A percentile compares a stretch with the other conserved stretches of the same genome.
Conservation (phyloP, 2,888 invertebrate species). For the Eilema griseolum region DNA sequence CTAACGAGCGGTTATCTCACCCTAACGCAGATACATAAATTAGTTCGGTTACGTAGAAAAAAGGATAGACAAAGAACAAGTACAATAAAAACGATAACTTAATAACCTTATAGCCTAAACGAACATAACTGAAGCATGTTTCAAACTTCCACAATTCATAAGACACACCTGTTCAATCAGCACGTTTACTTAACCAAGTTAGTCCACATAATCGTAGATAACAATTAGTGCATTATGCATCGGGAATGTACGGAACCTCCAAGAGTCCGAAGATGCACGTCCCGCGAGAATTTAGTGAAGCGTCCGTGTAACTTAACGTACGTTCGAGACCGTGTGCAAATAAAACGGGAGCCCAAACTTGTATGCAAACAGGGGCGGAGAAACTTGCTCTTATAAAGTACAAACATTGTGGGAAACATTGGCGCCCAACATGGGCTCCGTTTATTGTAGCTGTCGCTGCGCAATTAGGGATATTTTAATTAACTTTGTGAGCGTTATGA, state of each 20-base stretch:
- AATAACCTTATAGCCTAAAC: not conserved
- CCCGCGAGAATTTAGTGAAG: slow-evolving; percentile 45
- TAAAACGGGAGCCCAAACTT: slow-evolving; percentile 58
- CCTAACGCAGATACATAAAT: too few relatives aligned
- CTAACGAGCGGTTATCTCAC: too few relatives aligned
- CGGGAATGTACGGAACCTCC: slow-evolving; percentile 20
- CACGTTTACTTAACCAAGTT: slow-evolving; percentile 33
- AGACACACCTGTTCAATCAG: slow-evolving; percentile 28
- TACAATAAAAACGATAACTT: not conserved
- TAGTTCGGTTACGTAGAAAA: too few relatives aligned
- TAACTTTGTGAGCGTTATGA: slow-evolving; percentile 78
- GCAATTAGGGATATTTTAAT: slow-evolving; percentile 79
- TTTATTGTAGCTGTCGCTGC: slow-evolving; percentile 56
- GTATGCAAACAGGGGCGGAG: slow-evolving; percentile 72
- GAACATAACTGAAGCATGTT: not conserved
- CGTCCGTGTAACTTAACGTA: slow-evolving; percentile 53
- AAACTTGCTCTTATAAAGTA: slow-evolving; percentile 80
- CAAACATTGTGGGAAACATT: slow-evolving; percentile 75
- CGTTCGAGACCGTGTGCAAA: slow-evolving; percentile 50
- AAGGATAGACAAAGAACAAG: too few relatives aligned
- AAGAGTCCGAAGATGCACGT: slow-evolving; percentile 36
- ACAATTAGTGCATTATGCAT: slow-evolving; percentile 36
- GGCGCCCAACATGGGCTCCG: slow-evolving; percentile 55
- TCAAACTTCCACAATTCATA: slow-evolving; percentile 25
- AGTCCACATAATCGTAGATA: slow-evolving; percentile 34